phyloP scores from a whole-genome alignment of 2,888 invertebrate species.

The Phengaris arion region DNA sequence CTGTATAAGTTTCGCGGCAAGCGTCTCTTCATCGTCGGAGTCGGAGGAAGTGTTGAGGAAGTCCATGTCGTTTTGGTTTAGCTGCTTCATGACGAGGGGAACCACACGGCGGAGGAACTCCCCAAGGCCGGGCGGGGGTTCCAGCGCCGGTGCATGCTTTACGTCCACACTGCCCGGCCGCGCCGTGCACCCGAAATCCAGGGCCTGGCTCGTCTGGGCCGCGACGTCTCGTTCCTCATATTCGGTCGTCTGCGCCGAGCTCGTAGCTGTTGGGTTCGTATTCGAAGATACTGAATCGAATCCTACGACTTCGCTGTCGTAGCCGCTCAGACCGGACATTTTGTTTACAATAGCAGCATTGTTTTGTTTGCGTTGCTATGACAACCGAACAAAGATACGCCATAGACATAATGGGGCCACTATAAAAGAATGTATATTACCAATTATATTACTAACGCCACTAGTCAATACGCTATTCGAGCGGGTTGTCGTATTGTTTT shows the following conservation, averaged over 20 bases:
- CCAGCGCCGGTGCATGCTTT: constrained; percentile 50
- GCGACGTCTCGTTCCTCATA: constrained; percentile 48
- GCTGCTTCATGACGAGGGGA: constrained; percentile 61
- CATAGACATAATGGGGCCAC: too few species aligned
- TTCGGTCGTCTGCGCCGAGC: constrained; percentile 59
- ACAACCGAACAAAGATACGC: constrained; percentile 21
- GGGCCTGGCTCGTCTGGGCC: constrained; percentile 52
- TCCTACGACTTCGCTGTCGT: constrained; percentile 62
- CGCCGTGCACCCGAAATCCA: constrained; percentile 52
- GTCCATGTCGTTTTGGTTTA: constrained; percentile 56
- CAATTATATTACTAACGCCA: too few species aligned
- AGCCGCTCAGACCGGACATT: constrained; percentile 66
- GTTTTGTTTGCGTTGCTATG: constrained; percentile 42
- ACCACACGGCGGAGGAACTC: constrained; percentile 65
- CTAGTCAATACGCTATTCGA: too few species aligned
- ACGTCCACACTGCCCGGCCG: constrained; percentile 52
- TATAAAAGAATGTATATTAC: neutral
- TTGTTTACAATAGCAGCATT: constrained; percentile 32
- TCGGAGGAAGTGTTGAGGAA: constrained; percentile 56
- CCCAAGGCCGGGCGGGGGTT: constrained; percentile 58
- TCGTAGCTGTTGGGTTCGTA: constrained; percentile 44
- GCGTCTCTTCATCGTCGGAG: constrained; percentile 62
- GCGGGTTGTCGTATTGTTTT: too few species aligned
- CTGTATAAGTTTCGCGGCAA: constrained; percentile 57
- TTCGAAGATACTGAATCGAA: constrained; percentile 56